A percentile compares a stretch with the other conserved stretches of the same genome.
Evolutionary conservation across 2,113 vertebrate species (phyloP).

Genomic region (Oceanites oceanicus): DNA sequence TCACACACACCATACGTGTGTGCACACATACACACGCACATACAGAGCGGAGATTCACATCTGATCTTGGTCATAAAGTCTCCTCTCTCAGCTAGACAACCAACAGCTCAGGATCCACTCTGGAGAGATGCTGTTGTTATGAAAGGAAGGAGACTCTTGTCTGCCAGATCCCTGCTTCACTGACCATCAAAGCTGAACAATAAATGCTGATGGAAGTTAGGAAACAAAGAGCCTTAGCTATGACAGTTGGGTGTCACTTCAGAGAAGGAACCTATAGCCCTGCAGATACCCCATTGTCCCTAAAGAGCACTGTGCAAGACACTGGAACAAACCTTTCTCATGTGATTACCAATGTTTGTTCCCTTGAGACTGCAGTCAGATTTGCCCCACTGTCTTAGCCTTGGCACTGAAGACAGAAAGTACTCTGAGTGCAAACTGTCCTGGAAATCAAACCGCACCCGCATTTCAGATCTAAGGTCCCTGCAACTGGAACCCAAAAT

Average conservation of each 20-base stretch:
- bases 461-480: neutral
- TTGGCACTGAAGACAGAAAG: neutral
- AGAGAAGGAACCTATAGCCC: neutral
- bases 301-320: neutral
- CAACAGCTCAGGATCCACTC: neutral
- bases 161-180: neutral
- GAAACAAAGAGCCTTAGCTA: neutral
- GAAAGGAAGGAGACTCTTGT: neutral
- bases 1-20: accelerated
- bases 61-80: neutral
- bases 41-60: neutral
- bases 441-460: neutral
- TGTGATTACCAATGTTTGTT: neutral
- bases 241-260: neutral
- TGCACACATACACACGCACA: neutral
- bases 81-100: neutral
- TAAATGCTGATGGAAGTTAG: neutral
- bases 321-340: neutral
- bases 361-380: neutral
- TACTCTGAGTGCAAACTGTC: neutral
- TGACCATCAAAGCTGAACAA: neutral
- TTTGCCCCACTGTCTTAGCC: neutral
- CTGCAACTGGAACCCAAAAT: neutral
- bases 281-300: neutral
- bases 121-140: neutral